Evolutionary conservation across 2,797 vertebrate species (phyloP).

Genomic region (Xiphophorus birchmanni): DNA sequence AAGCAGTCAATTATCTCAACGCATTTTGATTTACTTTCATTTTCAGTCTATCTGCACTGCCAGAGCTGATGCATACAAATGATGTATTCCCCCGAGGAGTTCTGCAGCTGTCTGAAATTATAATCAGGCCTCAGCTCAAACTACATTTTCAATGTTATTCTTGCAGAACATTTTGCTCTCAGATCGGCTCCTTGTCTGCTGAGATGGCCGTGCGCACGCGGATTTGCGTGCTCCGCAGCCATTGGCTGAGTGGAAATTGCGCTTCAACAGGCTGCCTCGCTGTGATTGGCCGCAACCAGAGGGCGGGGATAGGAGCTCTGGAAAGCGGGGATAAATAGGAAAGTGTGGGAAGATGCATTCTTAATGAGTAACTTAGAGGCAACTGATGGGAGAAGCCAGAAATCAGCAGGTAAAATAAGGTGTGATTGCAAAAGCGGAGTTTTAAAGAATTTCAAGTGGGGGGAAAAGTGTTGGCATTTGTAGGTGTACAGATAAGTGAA

Average conservation of each 20-base stretch:
- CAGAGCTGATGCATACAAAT: slow-evolving; percentile 6
- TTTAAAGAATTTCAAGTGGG: background rate
- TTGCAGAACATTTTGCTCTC: slow-evolving; percentile 38
- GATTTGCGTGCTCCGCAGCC: slow-evolving; percentile 67
- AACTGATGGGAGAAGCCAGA: background rate
- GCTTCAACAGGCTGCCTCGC: slow-evolving; percentile 57
- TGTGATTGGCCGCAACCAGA: slow-evolving; percentile 69
- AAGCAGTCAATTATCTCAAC: background rate
- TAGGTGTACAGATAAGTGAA: slow-evolving; percentile 10
- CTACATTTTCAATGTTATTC: slow-evolving; percentile 31
- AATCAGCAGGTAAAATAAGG: background rate
- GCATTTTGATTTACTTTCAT: background rate
- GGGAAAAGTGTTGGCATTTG: slow-evolving; percentile 12
- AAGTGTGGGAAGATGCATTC: slow-evolving; percentile 14
- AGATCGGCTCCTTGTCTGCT: slow-evolving; percentile 35
- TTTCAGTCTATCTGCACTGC: background rate
- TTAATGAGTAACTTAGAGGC: background rate
- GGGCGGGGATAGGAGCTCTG: slow-evolving; percentile 27
- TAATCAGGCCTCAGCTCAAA: slow-evolving; percentile 24
- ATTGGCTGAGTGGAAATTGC: slow-evolving; percentile 68
- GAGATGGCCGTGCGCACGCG: slow-evolving; percentile 2
- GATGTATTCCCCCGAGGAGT: background rate
- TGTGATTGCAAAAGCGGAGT: background rate
- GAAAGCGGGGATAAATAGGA: slow-evolving; percentile 79
- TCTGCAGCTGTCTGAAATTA: slow-evolving; percentile 17